Percentiles rank a stretch among this genome's conserved stretches.
These are phyloP conservation scores for Lypha dubia DNA, from an alignment of 2,888 invertebrate species.

Conservation along the genomic window DNA sequence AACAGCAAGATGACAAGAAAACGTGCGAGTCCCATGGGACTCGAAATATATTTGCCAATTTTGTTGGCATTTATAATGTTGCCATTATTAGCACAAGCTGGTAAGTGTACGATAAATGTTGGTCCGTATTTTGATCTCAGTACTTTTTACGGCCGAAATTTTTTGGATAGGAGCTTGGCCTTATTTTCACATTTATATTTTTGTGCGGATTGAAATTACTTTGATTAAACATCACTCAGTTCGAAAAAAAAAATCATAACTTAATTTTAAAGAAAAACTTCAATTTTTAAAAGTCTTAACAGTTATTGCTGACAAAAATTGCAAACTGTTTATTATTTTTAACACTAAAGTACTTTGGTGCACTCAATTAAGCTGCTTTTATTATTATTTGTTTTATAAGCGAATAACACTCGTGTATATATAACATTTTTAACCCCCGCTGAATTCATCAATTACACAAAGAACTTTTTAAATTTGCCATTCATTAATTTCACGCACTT, in stretches of 20 bases:
- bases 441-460: slow-evolving; percentile 16
- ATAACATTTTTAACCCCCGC: slow-evolving; percentile 3
- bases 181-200: too few relatives aligned
- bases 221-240: too few relatives aligned
- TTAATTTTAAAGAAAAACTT: too few relatives aligned
- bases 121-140: too few relatives aligned
- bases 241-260: too few relatives aligned
- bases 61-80: slow-evolving; percentile 77
- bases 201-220: too few relatives aligned
- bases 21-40: slow-evolving; percentile 83
- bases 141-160: too few relatives aligned
- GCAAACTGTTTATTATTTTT: background rate
- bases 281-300: background rate
- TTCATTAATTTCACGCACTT: slow-evolving; percentile 58
- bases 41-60: slow-evolving; percentile 81
- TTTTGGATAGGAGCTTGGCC: too few relatives aligned
- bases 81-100: slow-evolving; percentile 80
- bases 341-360: background rate
- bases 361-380: slow-evolving; percentile 7
- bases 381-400: background rate
- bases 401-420: background rate
- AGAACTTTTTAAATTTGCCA: slow-evolving; percentile 46
- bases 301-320: background rate
- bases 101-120: slow-evolving; percentile 77
- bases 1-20: slow-evolving; percentile 80